Base-by-base conservation (phyloP, 1,140 invertebrate species). In the Saccostrea echinata region DNA sequence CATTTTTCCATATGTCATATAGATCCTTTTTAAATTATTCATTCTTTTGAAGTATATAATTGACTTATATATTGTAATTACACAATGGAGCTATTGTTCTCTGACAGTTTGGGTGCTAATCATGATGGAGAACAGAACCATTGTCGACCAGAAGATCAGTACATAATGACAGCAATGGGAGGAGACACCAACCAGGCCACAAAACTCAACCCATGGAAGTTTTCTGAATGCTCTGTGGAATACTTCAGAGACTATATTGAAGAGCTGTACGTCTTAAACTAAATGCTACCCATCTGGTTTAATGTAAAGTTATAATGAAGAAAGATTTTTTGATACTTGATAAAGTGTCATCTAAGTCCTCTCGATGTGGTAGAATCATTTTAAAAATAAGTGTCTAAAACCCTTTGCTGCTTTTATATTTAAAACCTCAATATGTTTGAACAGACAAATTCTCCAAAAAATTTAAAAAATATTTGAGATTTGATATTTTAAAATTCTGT, bases 121-220 rank as follows among this genome's bases (percentile, higher is more conserved):
- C 91, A 91, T 35, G 91, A 91, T 51, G 88, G 90, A 4, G 80
- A 84, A n/a, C n/a, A 53, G 1, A 91, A 91, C 80, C 52, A 24
- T 13, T 91, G 91, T 86, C 68, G 30, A 1, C 80, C 86, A 18
- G 21, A n/a, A 11, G 84, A 89, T n/a, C 88, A 91, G 43, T 91
- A 82, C 55, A 90, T 91, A 18, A 91, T 91, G 91, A 86, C 91
- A 24, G 76, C 71, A 1, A 71, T 82, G 8, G 88, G 89, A n/a
- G 89, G 88, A n/a, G n/a, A 55, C 6, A 85, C 87, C 6, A 87
- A 80, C 12, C 68, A 71, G 13, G 30, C 18, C 1, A 91, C 87
- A 18, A 64, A 88, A 71, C 80, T 87, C 0, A 91, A 91, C 82
- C 91, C 91, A 3, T 91, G 84, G 86, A 89, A 80, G 24, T 91